phyloP scores from a whole-genome alignment of 2,888 invertebrate species.

The Sminthurides aquaticus region DNA sequence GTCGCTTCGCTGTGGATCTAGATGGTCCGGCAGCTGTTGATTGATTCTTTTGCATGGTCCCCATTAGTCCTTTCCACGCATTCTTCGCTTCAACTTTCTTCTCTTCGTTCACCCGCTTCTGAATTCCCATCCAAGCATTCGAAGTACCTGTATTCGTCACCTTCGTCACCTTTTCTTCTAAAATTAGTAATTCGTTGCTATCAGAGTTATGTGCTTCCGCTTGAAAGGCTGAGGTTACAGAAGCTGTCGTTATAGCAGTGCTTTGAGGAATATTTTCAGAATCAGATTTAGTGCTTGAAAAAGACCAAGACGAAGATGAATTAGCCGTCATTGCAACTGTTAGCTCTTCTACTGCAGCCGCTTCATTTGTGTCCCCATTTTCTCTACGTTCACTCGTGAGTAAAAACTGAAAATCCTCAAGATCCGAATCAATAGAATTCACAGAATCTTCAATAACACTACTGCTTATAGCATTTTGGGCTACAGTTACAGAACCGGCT shows the following conservation, averaged over 20 bases:
- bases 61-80: conserved; percentile 37
- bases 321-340: not conserved
- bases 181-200: not conserved
- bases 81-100: conserved; percentile 9
- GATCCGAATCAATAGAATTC: conserved; percentile 9
- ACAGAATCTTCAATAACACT: not conserved
- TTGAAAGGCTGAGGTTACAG: not conserved
- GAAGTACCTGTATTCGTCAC: not conserved
- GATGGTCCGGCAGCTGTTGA: conserved; percentile 8
- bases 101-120: not conserved
- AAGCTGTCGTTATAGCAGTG: not conserved
- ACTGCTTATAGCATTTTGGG: not conserved
- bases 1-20: not conserved
- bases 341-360: not conserved
- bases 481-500: not conserved
- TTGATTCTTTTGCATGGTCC: conserved; percentile 37
- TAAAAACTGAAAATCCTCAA: conserved; percentile 14
- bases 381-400: not conserved
- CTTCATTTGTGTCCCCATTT: not conserved
- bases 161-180: not conserved
- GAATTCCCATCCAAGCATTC: not conserved
- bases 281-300: not conserved
- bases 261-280: not conserved
- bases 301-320: not conserved
- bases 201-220: not conserved